Conservation (phyloP, 2,888 invertebrate species). For the Agriotes lineatus region DNA sequence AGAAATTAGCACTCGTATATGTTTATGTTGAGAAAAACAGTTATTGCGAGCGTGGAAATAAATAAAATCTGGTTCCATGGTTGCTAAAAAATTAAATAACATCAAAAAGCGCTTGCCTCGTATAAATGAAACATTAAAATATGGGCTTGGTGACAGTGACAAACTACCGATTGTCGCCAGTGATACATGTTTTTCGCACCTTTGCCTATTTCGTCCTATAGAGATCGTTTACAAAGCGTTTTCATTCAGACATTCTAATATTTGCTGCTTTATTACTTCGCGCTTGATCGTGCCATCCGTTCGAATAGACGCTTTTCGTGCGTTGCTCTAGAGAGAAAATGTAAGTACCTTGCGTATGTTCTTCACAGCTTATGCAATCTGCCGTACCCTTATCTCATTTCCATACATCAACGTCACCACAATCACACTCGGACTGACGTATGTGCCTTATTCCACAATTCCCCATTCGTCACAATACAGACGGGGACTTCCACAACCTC, state of each 20-base stretch:
- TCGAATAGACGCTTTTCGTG: background rate
- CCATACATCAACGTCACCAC: constrained; percentile 33
- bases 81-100: no score
- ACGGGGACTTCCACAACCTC: constrained; percentile 23
- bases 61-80: no score
- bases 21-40: no score
- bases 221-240: constrained; percentile 9
- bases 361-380: constrained; percentile 23
- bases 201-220: background rate
- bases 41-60: no score
- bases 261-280: no score
- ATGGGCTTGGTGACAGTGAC: constrained; percentile 6
- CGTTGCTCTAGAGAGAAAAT: constrained; percentile 13
- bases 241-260: constrained; percentile 4
- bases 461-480: constrained; percentile 29
- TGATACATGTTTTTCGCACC: background rate
- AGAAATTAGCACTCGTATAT: no score
- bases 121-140: no score
- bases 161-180: background rate
- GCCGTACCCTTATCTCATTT: constrained; percentile 36
- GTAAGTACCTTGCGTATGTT: constrained; percentile 11
- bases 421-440: constrained; percentile 33
- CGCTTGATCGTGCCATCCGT: constrained; percentile 12
- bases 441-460: constrained; percentile 37
- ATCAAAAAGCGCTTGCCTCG: no score